Percentiles rank a stretch among this genome's conserved stretches.
phyloP scores from a whole-genome alignment of 2,113 vertebrate genomes.

The Brachypodius melanocephalos region DNA sequence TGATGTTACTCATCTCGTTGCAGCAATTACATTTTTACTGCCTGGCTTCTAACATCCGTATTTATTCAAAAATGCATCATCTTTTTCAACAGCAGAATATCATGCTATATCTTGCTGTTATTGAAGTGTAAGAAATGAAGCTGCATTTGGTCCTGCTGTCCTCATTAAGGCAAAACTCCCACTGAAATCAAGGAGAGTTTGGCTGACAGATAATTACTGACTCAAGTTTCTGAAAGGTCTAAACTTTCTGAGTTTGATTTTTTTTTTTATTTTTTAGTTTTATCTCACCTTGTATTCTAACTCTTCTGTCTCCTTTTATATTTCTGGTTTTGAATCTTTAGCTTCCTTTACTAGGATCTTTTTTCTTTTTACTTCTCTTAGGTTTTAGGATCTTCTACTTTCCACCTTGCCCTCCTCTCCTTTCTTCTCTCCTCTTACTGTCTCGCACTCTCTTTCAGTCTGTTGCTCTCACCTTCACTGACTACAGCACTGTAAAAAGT shows the following conservation, averaged over 20 bases:
- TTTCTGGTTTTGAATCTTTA: background rate
- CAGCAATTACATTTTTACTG: background rate
- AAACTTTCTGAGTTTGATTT: background rate
- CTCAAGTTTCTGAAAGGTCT: background rate
- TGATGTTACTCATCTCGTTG: background rate
- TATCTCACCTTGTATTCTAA: background rate
- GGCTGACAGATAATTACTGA: background rate
- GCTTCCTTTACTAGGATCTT: background rate
- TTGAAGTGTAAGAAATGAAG: background rate
- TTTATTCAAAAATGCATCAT: background rate
- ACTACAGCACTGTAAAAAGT: background rate
- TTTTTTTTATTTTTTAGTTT: background rate
- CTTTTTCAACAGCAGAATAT: slow-evolving; percentile 3
- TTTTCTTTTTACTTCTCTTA: background rate
- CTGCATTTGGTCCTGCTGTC: slow-evolving; percentile 7
- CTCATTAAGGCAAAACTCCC: slow-evolving; percentile 37
- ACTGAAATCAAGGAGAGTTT: slow-evolving; percentile 2
- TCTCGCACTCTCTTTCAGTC: background rate
- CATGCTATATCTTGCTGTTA: background rate
- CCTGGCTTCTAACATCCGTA: background rate
- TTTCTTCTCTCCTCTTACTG: background rate
- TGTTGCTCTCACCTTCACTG: background rate
- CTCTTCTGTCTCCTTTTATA: background rate
- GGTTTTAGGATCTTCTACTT: background rate
- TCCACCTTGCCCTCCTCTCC: background rate